phyloP scores from a whole-genome alignment of 2,797 vertebrate species.

The Pachyuromys duprasi region DNA sequence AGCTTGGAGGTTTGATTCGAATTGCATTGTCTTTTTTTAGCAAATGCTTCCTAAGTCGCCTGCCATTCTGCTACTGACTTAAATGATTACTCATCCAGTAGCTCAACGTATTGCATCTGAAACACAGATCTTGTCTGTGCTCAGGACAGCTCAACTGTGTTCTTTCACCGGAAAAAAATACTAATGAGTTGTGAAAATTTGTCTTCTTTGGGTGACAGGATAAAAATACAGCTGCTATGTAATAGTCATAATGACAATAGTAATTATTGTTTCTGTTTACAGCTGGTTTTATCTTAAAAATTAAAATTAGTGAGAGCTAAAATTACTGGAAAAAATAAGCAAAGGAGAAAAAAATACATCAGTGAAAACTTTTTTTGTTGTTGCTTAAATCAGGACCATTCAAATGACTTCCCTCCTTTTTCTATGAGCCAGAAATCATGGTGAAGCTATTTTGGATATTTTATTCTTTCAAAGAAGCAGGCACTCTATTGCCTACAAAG shows the following conservation, averaged over 20 bases:
- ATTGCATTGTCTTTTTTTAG: neutral
- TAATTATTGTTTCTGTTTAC: constrained; percentile 64
- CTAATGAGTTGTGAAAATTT: constrained; percentile 31
- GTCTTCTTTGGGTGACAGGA: neutral
- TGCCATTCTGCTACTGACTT: neutral
- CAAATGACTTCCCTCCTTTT: constrained; percentile 6
- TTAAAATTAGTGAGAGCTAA: constrained; percentile 54
- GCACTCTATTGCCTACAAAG: constrained; percentile 54
- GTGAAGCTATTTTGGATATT: constrained; percentile 55
- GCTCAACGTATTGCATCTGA: neutral
- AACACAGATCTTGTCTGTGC: neutral
- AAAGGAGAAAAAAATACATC: neutral
- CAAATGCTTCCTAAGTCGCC: neutral
- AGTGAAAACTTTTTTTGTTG: constrained; percentile 37
- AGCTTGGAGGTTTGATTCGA: constrained; percentile 34
- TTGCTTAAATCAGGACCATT: neutral
- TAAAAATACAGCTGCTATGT: constrained; percentile 38
- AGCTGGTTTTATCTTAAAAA: neutral
- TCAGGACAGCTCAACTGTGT: neutral
- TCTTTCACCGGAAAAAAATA: constrained; percentile 56
- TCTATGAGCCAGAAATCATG: constrained; percentile 51
- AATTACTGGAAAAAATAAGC: constrained; percentile 57
- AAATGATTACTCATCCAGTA: neutral
- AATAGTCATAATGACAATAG: constrained; percentile 45
- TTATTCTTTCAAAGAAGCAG: constrained; percentile 66